Evolutionary conservation across 2,113 vertebrate genomes (phyloP).

Genomic region (Panthera tigris): DNA sequence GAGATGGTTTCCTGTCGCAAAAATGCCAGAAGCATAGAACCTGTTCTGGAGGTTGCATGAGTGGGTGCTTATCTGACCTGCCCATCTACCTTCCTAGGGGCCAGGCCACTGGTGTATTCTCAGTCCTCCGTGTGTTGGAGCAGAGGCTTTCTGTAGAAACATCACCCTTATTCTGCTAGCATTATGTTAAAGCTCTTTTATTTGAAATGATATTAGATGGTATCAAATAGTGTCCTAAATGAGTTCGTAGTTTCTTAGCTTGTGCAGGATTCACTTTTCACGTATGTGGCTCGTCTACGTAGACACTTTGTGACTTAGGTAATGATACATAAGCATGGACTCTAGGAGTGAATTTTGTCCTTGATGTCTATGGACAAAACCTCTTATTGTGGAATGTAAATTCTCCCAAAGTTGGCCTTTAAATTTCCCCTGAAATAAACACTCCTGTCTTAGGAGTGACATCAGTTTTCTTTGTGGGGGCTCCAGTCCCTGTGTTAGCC

Average conservation of each 20-base stretch:
- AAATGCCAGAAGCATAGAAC: not conserved
- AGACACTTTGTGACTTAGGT: not conserved
- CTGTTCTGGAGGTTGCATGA: not conserved
- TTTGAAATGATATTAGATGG: not conserved
- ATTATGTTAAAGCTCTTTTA: not conserved
- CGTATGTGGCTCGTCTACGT: not conserved
- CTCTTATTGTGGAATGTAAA: not conserved
- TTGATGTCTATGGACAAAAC: not conserved
- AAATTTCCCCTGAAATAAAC: not conserved
- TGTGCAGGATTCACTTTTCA: not conserved
- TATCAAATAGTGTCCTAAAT: not conserved
- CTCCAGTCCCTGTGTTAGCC: not conserved
- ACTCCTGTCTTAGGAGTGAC: not conserved
- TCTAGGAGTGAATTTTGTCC: not conserved
- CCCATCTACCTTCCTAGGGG: accelerated
- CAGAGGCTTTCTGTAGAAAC: not conserved
- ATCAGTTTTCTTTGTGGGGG: not conserved
- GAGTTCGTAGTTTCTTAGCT: not conserved
- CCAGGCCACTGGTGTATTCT: not conserved
- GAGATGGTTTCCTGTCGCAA: not conserved
- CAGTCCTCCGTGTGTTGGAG: not conserved
- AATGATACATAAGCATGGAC: accelerated
- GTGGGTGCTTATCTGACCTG: not conserved
- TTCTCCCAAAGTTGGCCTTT: not conserved
- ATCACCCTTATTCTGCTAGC: not conserved